Base-by-base conservation (phyloP, 1,140 invertebrate species). In the Maniola jurtina region DNA sequence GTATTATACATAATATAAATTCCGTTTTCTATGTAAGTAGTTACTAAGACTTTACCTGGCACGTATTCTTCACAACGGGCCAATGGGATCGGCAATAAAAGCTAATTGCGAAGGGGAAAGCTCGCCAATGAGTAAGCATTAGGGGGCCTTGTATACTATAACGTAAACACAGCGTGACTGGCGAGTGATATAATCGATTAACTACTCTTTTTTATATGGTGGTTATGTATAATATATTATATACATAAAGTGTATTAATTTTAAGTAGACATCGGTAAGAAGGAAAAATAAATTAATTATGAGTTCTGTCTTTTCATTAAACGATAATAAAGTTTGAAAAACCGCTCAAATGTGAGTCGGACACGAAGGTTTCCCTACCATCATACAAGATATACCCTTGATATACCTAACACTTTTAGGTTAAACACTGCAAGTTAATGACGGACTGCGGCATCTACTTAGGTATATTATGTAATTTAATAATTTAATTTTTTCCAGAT, bases 111-210 rank as follows among this genome's bases (percentile, higher is more conserved):
- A 72, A 79, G 75, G 70, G 77, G 77, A 79, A 81, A 72, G 81
- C 86, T 87, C 83, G 67, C 86, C 86, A 89, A 87, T 89, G 84
- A 84, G 34, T 89, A 70, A 85, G 86, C 86, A 87, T 89, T 89
- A 84, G 86, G 83, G 84, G 71, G 59, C 70, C 70, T 77, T 40
- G 52, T 75, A 80, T 34, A n/a, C n/a, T n/a, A 73, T 75, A 77
- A 76, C 38, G 16, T 55, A 69, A 58, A 52, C 35, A 60, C 47
- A 38, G 56, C 58, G 65, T 59, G 64, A 64, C 54, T 66, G 58
- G 50, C 40, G 45, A 59, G 55, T 34, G 15, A n/a, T 55, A n/a
- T 55, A 55, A 55, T 34, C 25, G 35, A 34, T 25, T 35, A 52
- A 55, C 1, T 45, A n/a, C 25, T 55, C 34, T 0, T 34, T n/a